Conservation (phyloP, 2,797 vertebrate species). For the Todus mexicanus region DNA sequence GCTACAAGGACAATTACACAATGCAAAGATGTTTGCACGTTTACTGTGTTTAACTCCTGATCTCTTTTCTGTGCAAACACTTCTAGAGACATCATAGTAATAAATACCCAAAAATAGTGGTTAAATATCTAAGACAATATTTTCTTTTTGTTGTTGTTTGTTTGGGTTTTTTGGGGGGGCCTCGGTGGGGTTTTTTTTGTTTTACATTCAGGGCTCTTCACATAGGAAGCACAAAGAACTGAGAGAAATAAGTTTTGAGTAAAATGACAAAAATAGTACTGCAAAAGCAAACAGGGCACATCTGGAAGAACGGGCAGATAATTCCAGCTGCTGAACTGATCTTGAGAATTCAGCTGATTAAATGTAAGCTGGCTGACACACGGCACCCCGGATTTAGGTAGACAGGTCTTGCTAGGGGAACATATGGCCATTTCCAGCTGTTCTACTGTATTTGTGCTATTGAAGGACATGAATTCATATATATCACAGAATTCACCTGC, state of each 20-base stretch:
- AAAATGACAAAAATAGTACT: not conserved
- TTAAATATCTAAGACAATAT: not conserved
- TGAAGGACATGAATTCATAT: not conserved
- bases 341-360: not conserved
- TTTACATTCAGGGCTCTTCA: not conserved
- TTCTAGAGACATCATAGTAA: not conserved
- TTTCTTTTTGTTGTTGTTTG: not conserved
- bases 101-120: not conserved
- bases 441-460: not conserved
- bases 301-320: not conserved
- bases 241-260: not conserved
- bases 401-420: not conserved
- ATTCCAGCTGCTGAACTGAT: not conserved
- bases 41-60: not conserved
- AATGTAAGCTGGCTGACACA: not conserved
- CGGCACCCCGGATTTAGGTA: not conserved
- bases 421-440: not conserved
- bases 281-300: not conserved
- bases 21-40: not conserved
- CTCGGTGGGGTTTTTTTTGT: too few relatives aligned
- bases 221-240: not conserved
- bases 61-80: not conserved
- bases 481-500: not conserved
- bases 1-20: not conserved
- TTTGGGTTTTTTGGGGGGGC: too few relatives aligned